phyloP scores from a whole-genome alignment of 1,140 invertebrate genomes.

The Conus betulinus region DNA sequence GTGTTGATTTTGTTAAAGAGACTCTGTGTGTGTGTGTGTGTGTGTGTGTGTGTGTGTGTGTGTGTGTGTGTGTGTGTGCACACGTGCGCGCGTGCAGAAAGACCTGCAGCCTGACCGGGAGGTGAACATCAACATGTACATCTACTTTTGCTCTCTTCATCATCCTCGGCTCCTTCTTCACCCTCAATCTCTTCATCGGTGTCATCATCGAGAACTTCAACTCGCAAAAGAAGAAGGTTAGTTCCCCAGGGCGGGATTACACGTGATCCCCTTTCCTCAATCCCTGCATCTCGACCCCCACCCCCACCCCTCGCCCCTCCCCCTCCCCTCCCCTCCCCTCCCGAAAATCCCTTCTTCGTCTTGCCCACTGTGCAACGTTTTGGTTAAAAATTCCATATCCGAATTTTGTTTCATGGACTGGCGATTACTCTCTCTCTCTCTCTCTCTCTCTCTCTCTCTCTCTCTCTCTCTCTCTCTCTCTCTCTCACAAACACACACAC shows the following conservation, averaged over 20 bases:
- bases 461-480: constrained; percentile 5
- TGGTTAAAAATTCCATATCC: no score
- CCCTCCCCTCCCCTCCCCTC: no score
- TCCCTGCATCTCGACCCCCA: no score
- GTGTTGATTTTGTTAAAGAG: background rate
- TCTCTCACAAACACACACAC: no score
- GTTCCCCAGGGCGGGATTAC: constrained; percentile 56
- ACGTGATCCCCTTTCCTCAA: no score
- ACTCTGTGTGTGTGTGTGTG: background rate
- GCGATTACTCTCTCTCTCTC: no score
- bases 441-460: background rate
- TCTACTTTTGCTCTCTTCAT: constrained; percentile 99
- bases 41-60: constrained; percentile 23
- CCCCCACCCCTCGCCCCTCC: no score
- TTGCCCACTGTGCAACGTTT: no score
- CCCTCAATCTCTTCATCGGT: constrained; percentile 97
- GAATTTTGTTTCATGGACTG: no score
- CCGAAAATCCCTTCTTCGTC: no score
- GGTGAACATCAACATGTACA: constrained; percentile 96
- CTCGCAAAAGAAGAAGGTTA: constrained; percentile 94
- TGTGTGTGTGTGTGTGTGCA: constrained; percentile 18
- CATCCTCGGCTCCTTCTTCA: constrained; percentile 98
- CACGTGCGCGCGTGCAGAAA: constrained; percentile 78
- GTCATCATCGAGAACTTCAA: constrained; percentile 99
- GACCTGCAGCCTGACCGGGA: constrained; percentile 94